These are phyloP conservation scores for Sinocyclocheilus anophthalmus DNA, from an alignment of 2,113 vertebrate genomes.

Conservation along the genomic window DNA sequence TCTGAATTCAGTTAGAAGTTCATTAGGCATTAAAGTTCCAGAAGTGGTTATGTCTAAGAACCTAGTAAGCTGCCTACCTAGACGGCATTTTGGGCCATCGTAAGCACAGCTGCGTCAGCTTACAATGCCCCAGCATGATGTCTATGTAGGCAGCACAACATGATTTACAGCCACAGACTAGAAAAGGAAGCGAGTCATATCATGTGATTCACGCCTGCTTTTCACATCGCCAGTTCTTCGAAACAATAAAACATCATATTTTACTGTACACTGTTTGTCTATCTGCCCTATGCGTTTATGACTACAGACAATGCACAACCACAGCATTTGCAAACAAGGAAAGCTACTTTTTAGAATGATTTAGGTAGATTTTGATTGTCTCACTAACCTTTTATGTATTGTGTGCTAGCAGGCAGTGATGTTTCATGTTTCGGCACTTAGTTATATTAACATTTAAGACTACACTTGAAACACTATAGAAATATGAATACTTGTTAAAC, in stretches of 20 bases:
- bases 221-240: neutral
- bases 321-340: neutral
- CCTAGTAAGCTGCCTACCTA: neutral
- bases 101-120: neutral
- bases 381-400: neutral
- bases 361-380: neutral
- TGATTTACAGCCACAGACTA: too few relatives aligned
- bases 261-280: neutral
- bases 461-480: neutral
- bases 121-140: neutral
- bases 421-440: neutral
- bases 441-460: neutral
- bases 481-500: neutral
- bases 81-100: neutral
- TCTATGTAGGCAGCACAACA: neutral
- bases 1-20: constrained; percentile 55
- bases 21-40: neutral
- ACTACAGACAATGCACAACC: neutral
- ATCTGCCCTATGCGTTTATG: neutral
- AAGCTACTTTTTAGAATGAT: neutral
- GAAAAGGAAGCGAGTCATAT: neutral
- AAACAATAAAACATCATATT: neutral
- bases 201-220: constrained; percentile 23
- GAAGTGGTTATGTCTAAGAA: neutral
- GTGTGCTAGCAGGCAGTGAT: neutral